Evolutionary conservation across 1,140 invertebrate genomes (phyloP).

Genomic region (Anagrus nilaparvatae): DNA sequence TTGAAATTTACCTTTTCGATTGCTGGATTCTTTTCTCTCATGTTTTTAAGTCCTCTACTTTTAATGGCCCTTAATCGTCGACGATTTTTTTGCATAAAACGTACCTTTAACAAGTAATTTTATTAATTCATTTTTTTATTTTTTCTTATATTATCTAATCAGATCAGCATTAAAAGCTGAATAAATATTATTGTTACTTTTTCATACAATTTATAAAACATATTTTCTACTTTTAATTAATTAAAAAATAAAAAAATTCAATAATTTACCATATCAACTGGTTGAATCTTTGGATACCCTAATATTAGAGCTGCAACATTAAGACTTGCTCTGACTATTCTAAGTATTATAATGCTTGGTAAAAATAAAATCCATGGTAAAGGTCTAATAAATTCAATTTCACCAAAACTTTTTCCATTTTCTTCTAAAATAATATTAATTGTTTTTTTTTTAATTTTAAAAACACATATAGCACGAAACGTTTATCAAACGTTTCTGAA

Average conservation of each 20-base stretch:
- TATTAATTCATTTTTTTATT: background rate
- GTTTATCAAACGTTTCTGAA: too few relatives aligned
- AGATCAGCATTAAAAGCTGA: constrained; percentile 1
- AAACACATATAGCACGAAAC: too few relatives aligned
- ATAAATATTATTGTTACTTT: too few relatives aligned
- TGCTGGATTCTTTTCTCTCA: constrained; percentile 15
- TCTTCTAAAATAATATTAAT: constrained; percentile 28
- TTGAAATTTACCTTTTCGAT: constrained; percentile 12
- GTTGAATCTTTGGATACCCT: constrained; percentile 40
- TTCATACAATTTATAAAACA: constrained; percentile 1
- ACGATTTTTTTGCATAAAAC: constrained; percentile 40
- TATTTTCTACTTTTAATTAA: background rate
- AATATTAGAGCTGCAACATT: constrained; percentile 38
- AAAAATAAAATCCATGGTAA: constrained; percentile 50
- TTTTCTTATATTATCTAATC: background rate
- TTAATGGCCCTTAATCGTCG: constrained; percentile 41
- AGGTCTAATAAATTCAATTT: constrained; percentile 41
- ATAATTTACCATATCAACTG: constrained; percentile 41
- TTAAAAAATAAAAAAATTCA: constrained; percentile 1
- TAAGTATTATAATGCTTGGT: constrained; percentile 38
- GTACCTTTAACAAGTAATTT: constrained; percentile 34
- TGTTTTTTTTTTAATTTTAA: too few relatives aligned
- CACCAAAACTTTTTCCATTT: constrained; percentile 34
- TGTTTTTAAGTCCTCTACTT: constrained; percentile 38
- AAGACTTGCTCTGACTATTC: constrained; percentile 34